These are phyloP conservation scores for Bubo scandiacus DNA, from an alignment of 2,113 vertebrate genomes.

Conservation along the genomic window DNA sequence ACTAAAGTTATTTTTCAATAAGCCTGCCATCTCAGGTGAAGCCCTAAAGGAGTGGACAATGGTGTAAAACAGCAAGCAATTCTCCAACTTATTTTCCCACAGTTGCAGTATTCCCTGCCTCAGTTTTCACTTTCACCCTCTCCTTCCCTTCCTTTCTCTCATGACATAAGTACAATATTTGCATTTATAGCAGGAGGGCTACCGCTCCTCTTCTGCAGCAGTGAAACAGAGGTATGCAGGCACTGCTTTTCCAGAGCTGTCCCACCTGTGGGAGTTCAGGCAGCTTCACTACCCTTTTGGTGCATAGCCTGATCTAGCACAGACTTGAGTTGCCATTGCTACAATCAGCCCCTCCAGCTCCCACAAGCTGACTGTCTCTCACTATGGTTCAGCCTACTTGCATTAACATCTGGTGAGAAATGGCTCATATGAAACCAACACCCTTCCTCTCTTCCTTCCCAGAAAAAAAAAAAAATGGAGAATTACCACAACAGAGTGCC, in stretches of 20 bases:
- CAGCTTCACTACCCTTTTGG: neutral
- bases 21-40: neutral
- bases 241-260: neutral
- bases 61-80: neutral
- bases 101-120: neutral
- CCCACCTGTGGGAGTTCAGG: neutral
- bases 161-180: neutral
- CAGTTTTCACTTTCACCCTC: neutral
- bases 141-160: neutral
- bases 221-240: neutral
- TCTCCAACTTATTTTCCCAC: neutral
- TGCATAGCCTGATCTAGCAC: neutral
- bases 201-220: neutral
- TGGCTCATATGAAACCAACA: neutral
- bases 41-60: neutral
- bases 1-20: neutral
- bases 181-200: neutral
- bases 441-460: neutral
- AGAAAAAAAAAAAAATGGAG: neutral
- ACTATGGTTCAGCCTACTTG: neutral
- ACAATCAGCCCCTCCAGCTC: neutral
- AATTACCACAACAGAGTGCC: neutral
- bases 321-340: neutral
- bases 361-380: neutral
- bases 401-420: neutral